Evolutionary conservation across 2,797 vertebrate genomes (phyloP).

Genomic region (Hypotaenidia philippensis): DNA sequence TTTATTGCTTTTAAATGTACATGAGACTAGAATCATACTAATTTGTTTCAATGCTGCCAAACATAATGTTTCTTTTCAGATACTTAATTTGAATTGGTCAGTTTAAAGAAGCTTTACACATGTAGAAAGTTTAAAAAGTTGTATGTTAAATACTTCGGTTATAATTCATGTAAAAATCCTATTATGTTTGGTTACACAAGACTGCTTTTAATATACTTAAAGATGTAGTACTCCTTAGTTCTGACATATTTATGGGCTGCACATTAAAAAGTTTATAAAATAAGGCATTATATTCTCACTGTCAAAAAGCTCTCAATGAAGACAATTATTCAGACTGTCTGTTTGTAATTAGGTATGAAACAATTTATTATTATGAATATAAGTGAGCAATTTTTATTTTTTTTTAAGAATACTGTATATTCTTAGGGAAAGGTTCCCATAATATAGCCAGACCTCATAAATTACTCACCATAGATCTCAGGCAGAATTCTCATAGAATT

Average conservation of each 20-base stretch:
- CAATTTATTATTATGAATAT: constrained; percentile 80
- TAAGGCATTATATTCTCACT: constrained; percentile 77
- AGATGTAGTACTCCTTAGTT: constrained; percentile 78
- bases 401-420: constrained; percentile 67
- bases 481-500: constrained; percentile 60
- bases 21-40: neutral
- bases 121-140: constrained; percentile 79
- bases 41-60: constrained; percentile 6
- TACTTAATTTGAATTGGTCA: constrained; percentile 59
- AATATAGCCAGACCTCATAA: constrained; percentile 65
- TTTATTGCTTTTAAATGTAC: constrained; percentile 18
- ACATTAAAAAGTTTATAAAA: constrained; percentile 82
- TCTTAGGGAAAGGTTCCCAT: constrained; percentile 64
- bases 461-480: constrained; percentile 63
- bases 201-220: constrained; percentile 84
- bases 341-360: constrained; percentile 79
- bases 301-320: constrained; percentile 78
- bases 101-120: constrained; percentile 72
- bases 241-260: constrained; percentile 80
- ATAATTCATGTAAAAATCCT: constrained; percentile 85
- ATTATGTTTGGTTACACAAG: constrained; percentile 86
- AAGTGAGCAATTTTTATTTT: constrained; percentile 42
- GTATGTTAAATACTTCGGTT: constrained; percentile 75
- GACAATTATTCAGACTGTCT: constrained; percentile 77
- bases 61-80: constrained; percentile 27